Conservation (phyloP, 2,888 invertebrate genomes). For the Tetragonisca angustula region DNA sequence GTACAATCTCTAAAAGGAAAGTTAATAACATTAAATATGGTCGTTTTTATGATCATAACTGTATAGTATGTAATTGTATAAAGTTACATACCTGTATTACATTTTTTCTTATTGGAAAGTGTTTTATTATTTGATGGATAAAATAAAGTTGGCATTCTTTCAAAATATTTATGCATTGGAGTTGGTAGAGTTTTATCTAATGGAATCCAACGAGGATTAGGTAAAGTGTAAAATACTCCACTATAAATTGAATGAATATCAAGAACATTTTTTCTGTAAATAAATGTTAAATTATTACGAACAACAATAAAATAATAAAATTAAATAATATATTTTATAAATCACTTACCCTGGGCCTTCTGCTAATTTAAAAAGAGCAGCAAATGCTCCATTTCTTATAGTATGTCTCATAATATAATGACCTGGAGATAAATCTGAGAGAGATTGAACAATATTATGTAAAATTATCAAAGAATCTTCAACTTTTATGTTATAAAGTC, state of each 20-base stretch:
- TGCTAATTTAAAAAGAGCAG: constrained; percentile 68
- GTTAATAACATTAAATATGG: not conserved
- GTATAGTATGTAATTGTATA: not conserved
- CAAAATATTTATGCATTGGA: constrained; percentile 61
- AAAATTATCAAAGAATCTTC: constrained; percentile 70
- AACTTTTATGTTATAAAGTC: constrained; percentile 71
- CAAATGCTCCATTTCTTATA: constrained; percentile 71
- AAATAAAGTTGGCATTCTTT: constrained; percentile 76
- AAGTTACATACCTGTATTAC: constrained; percentile 12
- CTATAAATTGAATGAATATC: constrained; percentile 70
- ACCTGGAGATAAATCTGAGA: constrained; percentile 69
- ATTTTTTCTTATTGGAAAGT: not conserved
- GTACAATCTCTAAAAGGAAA: constrained; percentile 29
- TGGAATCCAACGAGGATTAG: constrained; percentile 71
- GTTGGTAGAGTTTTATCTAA: constrained; percentile 72
- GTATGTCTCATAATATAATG: constrained; percentile 73
- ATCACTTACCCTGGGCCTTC: constrained; percentile 49
- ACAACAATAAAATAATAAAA: not conserved
- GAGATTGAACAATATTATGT: constrained; percentile 71
- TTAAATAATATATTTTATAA: not conserved
- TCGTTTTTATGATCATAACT: not conserved
- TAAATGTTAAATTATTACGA: constrained; percentile 15
- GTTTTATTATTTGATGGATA: constrained; percentile 21
- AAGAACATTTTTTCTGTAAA: constrained; percentile 70
- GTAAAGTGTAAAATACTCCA: constrained; percentile 61